These are phyloP conservation scores for Steinernema scapterisci DNA, from an alignment of 2,888 invertebrate genomes.

Conservation along the genomic window DNA sequence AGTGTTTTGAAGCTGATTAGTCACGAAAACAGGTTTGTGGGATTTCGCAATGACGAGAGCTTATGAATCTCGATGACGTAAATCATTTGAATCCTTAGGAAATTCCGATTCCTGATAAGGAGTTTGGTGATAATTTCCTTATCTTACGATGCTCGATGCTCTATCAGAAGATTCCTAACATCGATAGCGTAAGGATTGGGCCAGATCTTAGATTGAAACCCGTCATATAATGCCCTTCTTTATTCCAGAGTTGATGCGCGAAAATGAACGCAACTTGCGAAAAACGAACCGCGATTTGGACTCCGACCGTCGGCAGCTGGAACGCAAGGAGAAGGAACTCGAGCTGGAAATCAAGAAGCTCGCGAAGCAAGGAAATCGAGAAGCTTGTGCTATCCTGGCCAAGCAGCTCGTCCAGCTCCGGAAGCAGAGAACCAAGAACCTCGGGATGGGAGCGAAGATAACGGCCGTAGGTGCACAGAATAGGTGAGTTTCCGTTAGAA, in stretches of 20 bases:
- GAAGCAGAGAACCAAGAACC: slow-evolving; percentile 84
- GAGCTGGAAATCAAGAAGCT: slow-evolving; percentile 86
- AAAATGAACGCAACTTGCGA: slow-evolving; percentile 80
- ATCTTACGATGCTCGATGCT: too few species aligned
- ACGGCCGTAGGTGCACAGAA: slow-evolving; percentile 81
- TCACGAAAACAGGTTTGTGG: too few species aligned
- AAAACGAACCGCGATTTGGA: slow-evolving; percentile 84
- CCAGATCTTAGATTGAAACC: too few species aligned
- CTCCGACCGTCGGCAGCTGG: slow-evolving; percentile 80
- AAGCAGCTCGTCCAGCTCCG: slow-evolving; percentile 85
- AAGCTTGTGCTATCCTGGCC: slow-evolving; percentile 76
- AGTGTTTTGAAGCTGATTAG: too few species aligned
- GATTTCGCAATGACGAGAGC: too few species aligned
- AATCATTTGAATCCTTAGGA: slow-evolving; percentile 8
- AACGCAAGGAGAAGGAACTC: slow-evolving; percentile 86
- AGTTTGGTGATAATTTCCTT: too few species aligned
- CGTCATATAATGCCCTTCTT: not conserved
- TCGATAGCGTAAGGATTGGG: too few species aligned
- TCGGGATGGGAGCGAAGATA: slow-evolving; percentile 81
- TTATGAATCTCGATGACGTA: not conserved
- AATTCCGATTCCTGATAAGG: too few species aligned
- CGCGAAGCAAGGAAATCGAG: slow-evolving; percentile 84
- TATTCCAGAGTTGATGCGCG: slow-evolving; percentile 79
- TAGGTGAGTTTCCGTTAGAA: slow-evolving; percentile 72
- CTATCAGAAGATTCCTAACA: too few species aligned